Evolutionary conservation across 2,797 vertebrate genomes (phyloP), one percentile per base, ranked within the genome.

Genomic region (Varecia variegata): DNA sequence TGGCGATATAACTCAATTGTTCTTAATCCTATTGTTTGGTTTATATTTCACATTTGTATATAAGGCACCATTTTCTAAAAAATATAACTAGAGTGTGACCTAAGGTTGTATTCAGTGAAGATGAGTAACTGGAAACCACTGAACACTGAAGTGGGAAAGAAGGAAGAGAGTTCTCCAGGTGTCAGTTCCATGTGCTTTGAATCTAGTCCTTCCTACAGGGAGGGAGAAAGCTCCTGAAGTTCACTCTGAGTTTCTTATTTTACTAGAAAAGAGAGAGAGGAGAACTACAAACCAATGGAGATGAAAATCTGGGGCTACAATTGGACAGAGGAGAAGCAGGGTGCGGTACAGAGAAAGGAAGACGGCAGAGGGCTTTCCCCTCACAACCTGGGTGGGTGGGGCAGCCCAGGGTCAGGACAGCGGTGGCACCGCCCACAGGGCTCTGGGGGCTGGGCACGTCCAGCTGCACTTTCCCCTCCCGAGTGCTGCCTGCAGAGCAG

Each of bases 41-140:
- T 95, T 88, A 12, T 54, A 83, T 82, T 88, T 92, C 38, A 67
- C 52, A 38, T 84, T 84, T 95, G 62, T 76, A n/a, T 82, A 88
- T 15, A 70, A 93, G 27, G 27, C 13, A 70, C 12, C 23, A 27
- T 93, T 95, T 92, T 83, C 58, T 82, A 93, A 96, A 86, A 86
- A 94, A 15, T 76, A 58, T 52, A 86, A 74, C 38, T 71, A 88
- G n/a, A 82, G 18, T 89, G 7, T 90, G 25, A 81, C 58, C 32
- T 88, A 79, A 80, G 71, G 35, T 27, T 80, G 94, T 84, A 83
- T 77, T 87, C 56, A 32, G 20, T 47, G 47, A 83, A 89, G 27
- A 76, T 62, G 40, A 94, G 25, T 70, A 81, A 81, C 32, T 84
- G 38, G 43, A 71, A 93, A 92, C 23, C 43, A 68, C 56, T 67